These are phyloP conservation scores for Corythaixoides concolor DNA, from an alignment of 2,113 vertebrate species.

Conservation along the genomic window DNA sequence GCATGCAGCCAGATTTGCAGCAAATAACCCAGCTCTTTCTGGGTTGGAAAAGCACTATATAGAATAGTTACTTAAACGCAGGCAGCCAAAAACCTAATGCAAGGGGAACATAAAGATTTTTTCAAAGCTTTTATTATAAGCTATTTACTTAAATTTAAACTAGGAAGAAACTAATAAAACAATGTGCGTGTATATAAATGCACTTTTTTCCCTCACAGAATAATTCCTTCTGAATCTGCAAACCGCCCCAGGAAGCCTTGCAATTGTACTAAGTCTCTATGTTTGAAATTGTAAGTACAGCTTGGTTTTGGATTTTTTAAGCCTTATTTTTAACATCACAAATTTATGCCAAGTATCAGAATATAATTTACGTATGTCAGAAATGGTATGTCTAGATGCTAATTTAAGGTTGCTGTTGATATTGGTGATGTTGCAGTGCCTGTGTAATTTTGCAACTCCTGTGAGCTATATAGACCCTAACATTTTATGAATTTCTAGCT, in stretches of 20 bases:
- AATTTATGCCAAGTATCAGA: background rate
- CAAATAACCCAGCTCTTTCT: background rate
- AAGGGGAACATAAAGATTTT: background rate
- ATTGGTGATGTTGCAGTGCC: background rate
- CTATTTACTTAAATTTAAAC: background rate
- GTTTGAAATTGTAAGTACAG: conserved; percentile 94
- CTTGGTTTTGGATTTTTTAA: background rate
- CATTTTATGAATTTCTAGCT: background rate
- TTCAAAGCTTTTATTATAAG: background rate
- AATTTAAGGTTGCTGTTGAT: background rate
- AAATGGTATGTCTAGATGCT: background rate
- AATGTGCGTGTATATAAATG: background rate
- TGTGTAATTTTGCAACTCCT: background rate
- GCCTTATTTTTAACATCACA: background rate
- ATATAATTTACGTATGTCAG: background rate
- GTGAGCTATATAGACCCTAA: background rate
- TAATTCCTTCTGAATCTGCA: conserved; percentile 87
- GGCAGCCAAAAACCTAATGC: background rate
- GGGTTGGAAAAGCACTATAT: background rate
- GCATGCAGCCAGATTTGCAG: background rate
- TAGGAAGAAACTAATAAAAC: background rate
- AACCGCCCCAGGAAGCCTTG: conserved; percentile 96
- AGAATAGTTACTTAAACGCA: background rate
- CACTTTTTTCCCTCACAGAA: conserved; percentile 28
- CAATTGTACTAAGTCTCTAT: conserved; percentile 98